Evolutionary conservation across 2,888 invertebrate genomes (phyloP).

Genomic region (Spilosoma lubricipeda): DNA sequence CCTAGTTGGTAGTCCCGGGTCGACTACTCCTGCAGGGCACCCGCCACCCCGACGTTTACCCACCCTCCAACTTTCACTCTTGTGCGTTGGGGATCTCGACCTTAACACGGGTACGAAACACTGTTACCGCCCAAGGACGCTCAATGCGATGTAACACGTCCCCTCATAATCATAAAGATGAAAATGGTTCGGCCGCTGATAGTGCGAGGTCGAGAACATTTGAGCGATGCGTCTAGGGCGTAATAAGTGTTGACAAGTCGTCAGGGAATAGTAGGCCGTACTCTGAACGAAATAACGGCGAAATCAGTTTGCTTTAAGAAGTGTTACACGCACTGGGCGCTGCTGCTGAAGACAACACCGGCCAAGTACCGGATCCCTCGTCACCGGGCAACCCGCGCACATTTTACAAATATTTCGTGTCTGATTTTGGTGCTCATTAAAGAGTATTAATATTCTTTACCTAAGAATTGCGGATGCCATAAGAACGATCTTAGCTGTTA

Average conservation of each 20-base stretch:
- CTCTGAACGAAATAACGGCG: slow-evolving; percentile 57
- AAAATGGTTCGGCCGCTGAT: slow-evolving; percentile 63
- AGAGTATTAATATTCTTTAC: slow-evolving; percentile 44
- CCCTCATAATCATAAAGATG: slow-evolving; percentile 56
- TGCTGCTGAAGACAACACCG: slow-evolving; percentile 83
- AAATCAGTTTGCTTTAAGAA: slow-evolving; percentile 59
- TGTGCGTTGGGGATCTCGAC: slow-evolving; percentile 82
- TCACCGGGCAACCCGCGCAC: slow-evolving; percentile 74
- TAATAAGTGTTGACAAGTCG: slow-evolving; percentile 70
- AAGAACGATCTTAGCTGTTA: neutral
- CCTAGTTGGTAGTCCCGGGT: slow-evolving; percentile 82
- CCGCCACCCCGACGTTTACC: slow-evolving; percentile 70
- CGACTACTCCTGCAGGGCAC: slow-evolving; percentile 81
- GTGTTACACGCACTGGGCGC: slow-evolving; percentile 70
- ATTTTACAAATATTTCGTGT: slow-evolving; percentile 67
- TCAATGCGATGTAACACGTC: slow-evolving; percentile 60
- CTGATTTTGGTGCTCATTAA: slow-evolving; percentile 51
- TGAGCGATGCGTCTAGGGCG: slow-evolving; percentile 79
- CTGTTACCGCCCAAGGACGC: slow-evolving; percentile 59
- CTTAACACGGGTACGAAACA: slow-evolving; percentile 66
- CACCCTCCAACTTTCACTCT: slow-evolving; percentile 83
- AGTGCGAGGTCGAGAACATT: slow-evolving; percentile 80
- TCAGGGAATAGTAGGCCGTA: slow-evolving; percentile 68
- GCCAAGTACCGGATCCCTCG: slow-evolving; percentile 80
- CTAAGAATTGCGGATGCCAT: neutral